A percentile compares a stretch with the other conserved stretches of the same genome.
These are phyloP conservation scores for Hypolimnas misippus DNA, from an alignment of 2,888 invertebrate species.

Conservation along the genomic window DNA sequence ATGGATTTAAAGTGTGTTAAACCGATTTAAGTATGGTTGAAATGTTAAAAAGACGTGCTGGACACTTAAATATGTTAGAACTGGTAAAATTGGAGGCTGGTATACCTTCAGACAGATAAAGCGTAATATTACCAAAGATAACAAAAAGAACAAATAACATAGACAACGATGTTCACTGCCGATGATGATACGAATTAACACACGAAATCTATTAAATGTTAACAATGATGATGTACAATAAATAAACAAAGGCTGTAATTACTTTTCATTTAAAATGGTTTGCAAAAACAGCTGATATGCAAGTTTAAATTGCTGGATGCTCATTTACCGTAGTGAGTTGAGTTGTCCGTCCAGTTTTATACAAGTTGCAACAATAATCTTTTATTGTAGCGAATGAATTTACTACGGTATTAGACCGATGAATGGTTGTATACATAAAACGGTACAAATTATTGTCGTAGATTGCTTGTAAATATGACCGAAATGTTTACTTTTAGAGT, in stretches of 20 bases:
- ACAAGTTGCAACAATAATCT: slow-evolving; percentile 53
- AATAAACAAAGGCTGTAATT: slow-evolving; percentile 67
- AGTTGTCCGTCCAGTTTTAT: slow-evolving; percentile 83
- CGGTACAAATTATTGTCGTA: slow-evolving; percentile 40
- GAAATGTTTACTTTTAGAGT: slow-evolving; percentile 12
- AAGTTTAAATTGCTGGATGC: slow-evolving; percentile 71
- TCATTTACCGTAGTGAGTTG: slow-evolving; percentile 82
- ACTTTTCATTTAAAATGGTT: slow-evolving; percentile 56
- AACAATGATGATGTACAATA: slow-evolving; percentile 50
- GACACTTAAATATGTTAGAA: slow-evolving; percentile 28
- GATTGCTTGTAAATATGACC: slow-evolving; percentile 28
- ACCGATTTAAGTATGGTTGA: slow-evolving; percentile 12
- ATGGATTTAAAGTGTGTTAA: slow-evolving; percentile 24
- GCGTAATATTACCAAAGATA: slow-evolving; percentile 70
- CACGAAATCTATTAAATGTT: slow-evolving; percentile 61
- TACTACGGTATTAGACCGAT: slow-evolving; percentile 21
- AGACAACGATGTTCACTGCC: slow-evolving; percentile 60
- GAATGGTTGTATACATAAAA: slow-evolving; percentile 31
- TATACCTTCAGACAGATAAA: slow-evolving; percentile 23
- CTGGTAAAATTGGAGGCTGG: slow-evolving; percentile 36
- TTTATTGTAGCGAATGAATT: slow-evolving; percentile 33
- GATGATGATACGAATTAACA: slow-evolving; percentile 52
- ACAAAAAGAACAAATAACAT: slow-evolving; percentile 51
- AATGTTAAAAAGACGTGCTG: slow-evolving; percentile 33
- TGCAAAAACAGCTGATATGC: slow-evolving; percentile 47